phyloP scores from a whole-genome alignment of 2,113 vertebrate species.

The Stegostoma tigrinum region DNA sequence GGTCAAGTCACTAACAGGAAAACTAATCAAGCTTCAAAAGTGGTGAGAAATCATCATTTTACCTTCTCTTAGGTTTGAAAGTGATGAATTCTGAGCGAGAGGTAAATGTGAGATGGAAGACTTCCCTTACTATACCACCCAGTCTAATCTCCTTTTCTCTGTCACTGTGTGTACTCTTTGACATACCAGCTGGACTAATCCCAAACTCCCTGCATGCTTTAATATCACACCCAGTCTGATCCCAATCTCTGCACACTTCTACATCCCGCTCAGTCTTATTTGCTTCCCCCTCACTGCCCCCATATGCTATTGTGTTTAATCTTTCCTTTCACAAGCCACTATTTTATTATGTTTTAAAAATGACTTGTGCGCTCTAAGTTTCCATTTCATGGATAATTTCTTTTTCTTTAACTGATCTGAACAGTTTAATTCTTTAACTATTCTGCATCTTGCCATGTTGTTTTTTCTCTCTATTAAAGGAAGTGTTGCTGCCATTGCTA shows the following conservation, averaged over 20 bases:
- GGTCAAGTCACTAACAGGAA: background rate
- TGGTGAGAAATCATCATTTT: background rate
- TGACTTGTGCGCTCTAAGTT: background rate
- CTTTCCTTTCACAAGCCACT: background rate
- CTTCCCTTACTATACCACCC: background rate
- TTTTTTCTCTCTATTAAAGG: background rate
- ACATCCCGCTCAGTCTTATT: no score
- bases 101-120: no score
- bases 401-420: no score
- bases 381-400: background rate
- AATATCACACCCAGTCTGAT: no score
- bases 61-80: background rate
- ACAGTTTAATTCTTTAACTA: no score
- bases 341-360: background rate
- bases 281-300: no score
- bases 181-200: no score
- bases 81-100: no score
- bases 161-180: background rate
- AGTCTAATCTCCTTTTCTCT: background rate
- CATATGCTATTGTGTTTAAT: no score
- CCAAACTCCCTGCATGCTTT: no score
- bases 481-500: background rate
- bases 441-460: no score
- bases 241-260: no score
- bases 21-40: background rate